Evolutionary conservation across 2,797 vertebrate genomes (phyloP).

Genomic region (Tokudaia tokunoshimensis): DNA sequence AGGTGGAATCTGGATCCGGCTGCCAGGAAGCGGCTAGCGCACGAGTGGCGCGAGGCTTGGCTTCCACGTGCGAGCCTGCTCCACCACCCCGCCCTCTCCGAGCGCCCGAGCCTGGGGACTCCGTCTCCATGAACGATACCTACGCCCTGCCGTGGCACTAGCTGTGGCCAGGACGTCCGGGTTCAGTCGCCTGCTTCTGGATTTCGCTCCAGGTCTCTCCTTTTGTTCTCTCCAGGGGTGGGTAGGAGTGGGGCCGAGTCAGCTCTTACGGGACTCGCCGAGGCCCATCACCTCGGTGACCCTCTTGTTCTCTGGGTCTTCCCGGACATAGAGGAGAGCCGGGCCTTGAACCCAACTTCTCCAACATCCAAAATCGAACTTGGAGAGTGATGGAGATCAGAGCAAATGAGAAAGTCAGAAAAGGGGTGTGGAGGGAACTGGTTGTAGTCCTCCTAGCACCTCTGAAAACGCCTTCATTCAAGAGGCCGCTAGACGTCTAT

Average conservation of each 20-base stretch:
- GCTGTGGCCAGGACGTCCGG: conserved; percentile 43
- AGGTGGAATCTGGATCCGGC: conserved; percentile 72
- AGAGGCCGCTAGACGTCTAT: background rate
- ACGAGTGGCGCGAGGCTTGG: conserved; percentile 5
- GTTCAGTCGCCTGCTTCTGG: background rate
- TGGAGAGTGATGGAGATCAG: background rate
- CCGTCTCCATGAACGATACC: background rate
- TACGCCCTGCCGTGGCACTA: background rate
- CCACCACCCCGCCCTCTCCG: conserved; percentile 30
- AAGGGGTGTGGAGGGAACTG: background rate
- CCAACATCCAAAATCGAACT: background rate
- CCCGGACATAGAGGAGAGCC: background rate
- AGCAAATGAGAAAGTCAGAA: background rate
- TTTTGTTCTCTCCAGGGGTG: conserved; percentile 61
- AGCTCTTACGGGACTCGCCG: background rate
- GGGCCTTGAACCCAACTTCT: background rate
- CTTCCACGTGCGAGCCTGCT: conserved; percentile 72
- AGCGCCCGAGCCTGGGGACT: background rate
- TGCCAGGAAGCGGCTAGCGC: conserved; percentile 67
- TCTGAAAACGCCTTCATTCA: background rate
- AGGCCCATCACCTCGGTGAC: background rate
- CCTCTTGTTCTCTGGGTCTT: background rate
- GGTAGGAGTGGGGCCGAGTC: background rate
- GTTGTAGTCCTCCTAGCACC: background rate
- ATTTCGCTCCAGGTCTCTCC: conserved; percentile 69